Conservation (phyloP, 1,140 invertebrate species). For the Drosophila equinoxialis region DNA sequence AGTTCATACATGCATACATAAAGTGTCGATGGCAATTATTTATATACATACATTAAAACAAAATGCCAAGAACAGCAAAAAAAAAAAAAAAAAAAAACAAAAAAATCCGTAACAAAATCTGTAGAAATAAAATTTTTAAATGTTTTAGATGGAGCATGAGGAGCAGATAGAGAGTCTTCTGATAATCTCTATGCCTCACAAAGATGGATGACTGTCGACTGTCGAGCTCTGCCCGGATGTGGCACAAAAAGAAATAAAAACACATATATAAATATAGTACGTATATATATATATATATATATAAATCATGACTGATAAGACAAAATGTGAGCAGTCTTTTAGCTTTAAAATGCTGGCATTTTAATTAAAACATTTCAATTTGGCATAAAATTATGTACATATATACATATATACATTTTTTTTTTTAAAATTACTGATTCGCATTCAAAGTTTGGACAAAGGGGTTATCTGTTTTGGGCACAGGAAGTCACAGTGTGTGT, state of each 20-base stretch:
- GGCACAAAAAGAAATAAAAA: constrained; percentile 55
- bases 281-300: constrained; percentile 33
- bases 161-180: constrained; percentile 19
- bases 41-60: not conserved
- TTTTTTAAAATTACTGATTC: constrained; percentile 1
- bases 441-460: constrained; percentile 52
- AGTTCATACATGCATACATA: no score
- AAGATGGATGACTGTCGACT: constrained; percentile 52
- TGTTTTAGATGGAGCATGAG: constrained; percentile 9
- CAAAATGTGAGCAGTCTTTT: constrained; percentile 34
- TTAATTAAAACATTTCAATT: constrained; percentile 76
- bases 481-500: constrained; percentile 43
- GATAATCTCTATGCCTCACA: constrained; percentile 58
- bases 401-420: not conserved
- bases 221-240: constrained; percentile 64
- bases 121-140: constrained; percentile 11
- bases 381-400: constrained; percentile 67
- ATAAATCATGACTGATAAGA: constrained; percentile 72
- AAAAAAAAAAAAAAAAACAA: constrained; percentile 6
- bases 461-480: constrained; percentile 68
- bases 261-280: constrained; percentile 31
- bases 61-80: constrained; percentile 61
- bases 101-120: constrained; percentile 5
- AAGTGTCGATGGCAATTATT: constrained; percentile 16
- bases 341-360: constrained; percentile 32